Base-by-base conservation (phyloP, 2,888 invertebrate species). In the Boloria euphrosyne region DNA sequence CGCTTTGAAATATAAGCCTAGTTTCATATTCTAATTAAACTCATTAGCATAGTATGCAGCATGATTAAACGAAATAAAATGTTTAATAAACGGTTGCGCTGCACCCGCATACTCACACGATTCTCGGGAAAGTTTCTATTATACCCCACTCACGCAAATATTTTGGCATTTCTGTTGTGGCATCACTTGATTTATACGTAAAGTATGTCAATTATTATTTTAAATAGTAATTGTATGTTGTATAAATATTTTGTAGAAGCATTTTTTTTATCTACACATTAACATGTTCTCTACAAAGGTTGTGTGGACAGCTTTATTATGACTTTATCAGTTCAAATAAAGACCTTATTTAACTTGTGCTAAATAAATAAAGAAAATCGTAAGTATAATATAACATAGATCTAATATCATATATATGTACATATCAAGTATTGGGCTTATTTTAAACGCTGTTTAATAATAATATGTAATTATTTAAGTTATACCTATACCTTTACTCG, bases 31-130 rank as follows among this genome's bases (percentile, higher is more conserved):
- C 22, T 22, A 57, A 22, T 57, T 46, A 46, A 22, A 3, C 46
- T 46, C 22, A 46, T 57, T 57, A 57, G 18, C 18, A 55, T 14
- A 55, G 14, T 6, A n/a, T 31, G 49, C 31, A 13, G 6, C 17
- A 17, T 59, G 38, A 50, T 18, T 59, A 59, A 47, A 31, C 14
- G 47, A 59, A 59, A 59, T 59, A 59, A 59, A 50, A 59, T 59
- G 17, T 50, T 47, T 17, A 49, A 59, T 50, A 50, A 38, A 59
- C 59, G 49, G 49, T 16, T 57, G 57, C 57, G 57, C 16, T 46
- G 46, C 22, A 22, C 57, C 46, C 57, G 14, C 57, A 22, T 46
- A 46, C 57, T 57, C 46, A 46, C 22, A 57, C 57, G 57, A 22
- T 16, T 57, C 46, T 57, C 57, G 57, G 57, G 22, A 55, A 44